A percentile compares a stretch with the other conserved stretches of the same genome.
Evolutionary conservation across 1,140 invertebrate genomes (phyloP).

Genomic region (Aphidius gifuensis): DNA sequence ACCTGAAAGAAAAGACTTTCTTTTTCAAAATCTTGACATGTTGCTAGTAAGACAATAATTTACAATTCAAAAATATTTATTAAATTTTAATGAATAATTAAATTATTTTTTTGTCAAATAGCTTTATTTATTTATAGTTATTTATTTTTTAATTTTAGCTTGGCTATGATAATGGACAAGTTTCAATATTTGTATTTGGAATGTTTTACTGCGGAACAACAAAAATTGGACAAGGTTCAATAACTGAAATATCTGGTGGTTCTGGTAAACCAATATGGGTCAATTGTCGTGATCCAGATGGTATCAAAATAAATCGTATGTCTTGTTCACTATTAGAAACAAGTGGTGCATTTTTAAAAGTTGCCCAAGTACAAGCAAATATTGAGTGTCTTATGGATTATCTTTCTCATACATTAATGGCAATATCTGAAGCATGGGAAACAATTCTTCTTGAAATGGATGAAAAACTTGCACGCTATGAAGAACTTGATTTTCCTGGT

Average conservation of each 20-base stretch:
- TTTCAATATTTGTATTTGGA: slow-evolving; percentile 80
- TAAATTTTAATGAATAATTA: neutral
- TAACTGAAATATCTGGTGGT: slow-evolving; percentile 44
- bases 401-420: slow-evolving; percentile 72
- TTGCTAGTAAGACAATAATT: slow-evolving; percentile 41
- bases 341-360: slow-evolving; percentile 45
- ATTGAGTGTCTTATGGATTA: slow-evolving; percentile 60
- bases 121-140: slow-evolving; percentile 6
- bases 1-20: slow-evolving; percentile 47
- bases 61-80: neutral
- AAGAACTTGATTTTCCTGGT: slow-evolving; percentile 72
- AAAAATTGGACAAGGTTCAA: slow-evolving; percentile 54
- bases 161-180: slow-evolving; percentile 68
- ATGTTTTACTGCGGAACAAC: slow-evolving; percentile 75
- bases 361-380: slow-evolving; percentile 50
- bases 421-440: slow-evolving; percentile 92
- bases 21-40: slow-evolving; percentile 45
- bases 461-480: slow-evolving; percentile 86
- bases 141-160: slow-evolving; percentile 59
- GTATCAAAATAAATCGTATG: slow-evolving; percentile 38
- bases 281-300: slow-evolving; percentile 36
- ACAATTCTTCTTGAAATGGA: slow-evolving; percentile 93
- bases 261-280: slow-evolving; percentile 45
- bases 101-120: slow-evolving; percentile 4
- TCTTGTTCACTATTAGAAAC: slow-evolving; percentile 45